These are phyloP conservation scores for Chaenogobius annularis DNA, from an alignment of 2,113 vertebrate genomes.

Conservation along the genomic window DNA sequence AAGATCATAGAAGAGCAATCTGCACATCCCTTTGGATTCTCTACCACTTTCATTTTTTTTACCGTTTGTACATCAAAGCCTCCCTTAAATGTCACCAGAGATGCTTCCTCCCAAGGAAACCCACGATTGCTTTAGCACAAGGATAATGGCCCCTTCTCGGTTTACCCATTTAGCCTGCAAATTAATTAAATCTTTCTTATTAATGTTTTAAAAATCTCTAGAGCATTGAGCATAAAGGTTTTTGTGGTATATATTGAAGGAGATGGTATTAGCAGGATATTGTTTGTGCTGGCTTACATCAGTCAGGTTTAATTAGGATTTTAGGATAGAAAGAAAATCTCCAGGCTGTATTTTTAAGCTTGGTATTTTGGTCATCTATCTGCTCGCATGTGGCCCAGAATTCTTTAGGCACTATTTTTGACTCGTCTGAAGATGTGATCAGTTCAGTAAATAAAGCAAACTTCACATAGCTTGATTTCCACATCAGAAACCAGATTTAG, in stretches of 20 bases:
- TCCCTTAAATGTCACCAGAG: conserved; percentile 40
- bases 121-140: conserved; percentile 34
- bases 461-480: conserved; percentile 14
- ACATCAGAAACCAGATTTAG: conserved; percentile 9
- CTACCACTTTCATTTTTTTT: conserved; percentile 4
- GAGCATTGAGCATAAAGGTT: conserved; percentile 20
- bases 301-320: conserved; percentile 24
- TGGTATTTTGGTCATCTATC: conserved; percentile 19
- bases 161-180: conserved; percentile 63
- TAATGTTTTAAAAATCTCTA: conserved; percentile 47
- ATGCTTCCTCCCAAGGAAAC: conserved; percentile 36
- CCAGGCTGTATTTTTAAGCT: conserved; percentile 13
- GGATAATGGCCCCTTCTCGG: conserved; percentile 51
- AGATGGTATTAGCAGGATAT: conserved; percentile 14
- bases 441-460: conserved; percentile 24
- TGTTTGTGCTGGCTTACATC: conserved; percentile 22
- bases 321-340: conserved; percentile 1
- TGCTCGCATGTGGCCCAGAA: background rate
- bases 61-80: conserved; percentile 53
- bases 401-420: conserved; percentile 6
- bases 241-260: conserved; percentile 8
- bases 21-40: conserved; percentile 10
- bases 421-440: conserved; percentile 4
- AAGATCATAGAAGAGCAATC: conserved; percentile 34
- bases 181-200: conserved; percentile 64